Evolutionary conservation across 2,797 vertebrate species (phyloP).

Genomic region (Leptoclinus maculatus): DNA sequence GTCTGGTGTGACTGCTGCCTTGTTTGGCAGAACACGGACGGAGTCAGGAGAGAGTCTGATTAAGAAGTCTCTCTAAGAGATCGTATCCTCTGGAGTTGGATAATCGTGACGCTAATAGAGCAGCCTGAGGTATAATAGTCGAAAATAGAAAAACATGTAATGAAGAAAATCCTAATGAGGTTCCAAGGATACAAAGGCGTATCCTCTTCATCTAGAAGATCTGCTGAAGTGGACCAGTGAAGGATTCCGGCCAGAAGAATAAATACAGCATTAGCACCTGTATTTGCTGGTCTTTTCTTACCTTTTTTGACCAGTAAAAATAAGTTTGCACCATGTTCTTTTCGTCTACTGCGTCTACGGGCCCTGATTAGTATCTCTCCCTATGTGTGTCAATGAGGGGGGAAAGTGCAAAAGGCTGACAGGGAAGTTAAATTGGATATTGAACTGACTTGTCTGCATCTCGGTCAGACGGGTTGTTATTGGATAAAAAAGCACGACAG

Average conservation of each 20-base stretch:
- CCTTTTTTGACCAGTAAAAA: neutral
- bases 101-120: neutral
- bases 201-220: neutral
- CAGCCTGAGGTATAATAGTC: neutral
- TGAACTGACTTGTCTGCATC: conserved; percentile 55
- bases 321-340: neutral
- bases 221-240: neutral
- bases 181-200: neutral
- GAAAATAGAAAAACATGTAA: neutral
- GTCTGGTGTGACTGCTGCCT: conserved; percentile 38
- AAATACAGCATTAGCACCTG: neutral
- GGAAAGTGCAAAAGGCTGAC: conserved; percentile 63
- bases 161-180: neutral
- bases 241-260: neutral
- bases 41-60: conserved; percentile 5
- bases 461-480: conserved; percentile 33
- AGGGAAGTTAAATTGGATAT: conserved; percentile 72
- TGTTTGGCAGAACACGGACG: conserved; percentile 37
- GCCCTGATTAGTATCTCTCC: neutral
- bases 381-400: conserved; percentile 9
- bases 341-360: rapidly evolving
- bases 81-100: neutral
- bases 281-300: neutral
- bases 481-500: conserved; percentile 20
- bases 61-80: conserved; percentile 3